Evolutionary conservation across 2,113 vertebrate species (phyloP).

Genomic region (Labeo rohita): DNA sequence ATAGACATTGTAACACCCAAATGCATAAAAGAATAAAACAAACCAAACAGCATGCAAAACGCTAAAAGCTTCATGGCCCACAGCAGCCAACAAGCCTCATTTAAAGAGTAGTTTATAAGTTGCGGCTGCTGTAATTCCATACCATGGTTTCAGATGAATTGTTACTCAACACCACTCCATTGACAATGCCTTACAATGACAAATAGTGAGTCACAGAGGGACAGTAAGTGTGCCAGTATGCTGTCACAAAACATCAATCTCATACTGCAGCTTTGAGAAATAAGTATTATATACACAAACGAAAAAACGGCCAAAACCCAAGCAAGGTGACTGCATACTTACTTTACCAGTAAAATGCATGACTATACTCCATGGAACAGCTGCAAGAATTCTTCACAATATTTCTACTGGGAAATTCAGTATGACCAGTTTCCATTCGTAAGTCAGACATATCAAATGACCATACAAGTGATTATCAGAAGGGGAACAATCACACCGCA

Average conservation of each 20-base stretch:
- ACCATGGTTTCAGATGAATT: constrained; percentile 27
- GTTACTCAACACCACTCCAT: constrained; percentile 16
- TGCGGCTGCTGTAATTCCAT: constrained; percentile 16
- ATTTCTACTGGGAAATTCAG: constrained; percentile 15
- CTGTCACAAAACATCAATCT: not conserved
- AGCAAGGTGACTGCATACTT: not conserved
- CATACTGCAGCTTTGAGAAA: not conserved
- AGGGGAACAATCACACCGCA: not conserved
- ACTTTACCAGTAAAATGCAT: not conserved
- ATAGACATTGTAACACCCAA: not conserved
- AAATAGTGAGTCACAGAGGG: not conserved
- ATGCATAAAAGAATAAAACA: not conserved
- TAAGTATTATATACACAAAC: not conserved
- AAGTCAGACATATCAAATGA: constrained; percentile 8
- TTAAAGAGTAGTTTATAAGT: not conserved
- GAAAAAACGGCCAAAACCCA: not conserved
- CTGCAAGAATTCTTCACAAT: not conserved
- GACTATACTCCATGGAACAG: not conserved
- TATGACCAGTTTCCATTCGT: not conserved
- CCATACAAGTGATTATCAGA: not conserved
- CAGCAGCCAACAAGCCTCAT: not conserved
- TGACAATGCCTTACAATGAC: not conserved
- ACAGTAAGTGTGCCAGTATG: not conserved
- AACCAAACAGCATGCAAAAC: not conserved
- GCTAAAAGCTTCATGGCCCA: not conserved